A percentile compares a stretch with the other conserved stretches of the same genome.
Evolutionary conservation across 2,888 invertebrate genomes (phyloP).

Genomic region (Ectropis crepuscularia): DNA sequence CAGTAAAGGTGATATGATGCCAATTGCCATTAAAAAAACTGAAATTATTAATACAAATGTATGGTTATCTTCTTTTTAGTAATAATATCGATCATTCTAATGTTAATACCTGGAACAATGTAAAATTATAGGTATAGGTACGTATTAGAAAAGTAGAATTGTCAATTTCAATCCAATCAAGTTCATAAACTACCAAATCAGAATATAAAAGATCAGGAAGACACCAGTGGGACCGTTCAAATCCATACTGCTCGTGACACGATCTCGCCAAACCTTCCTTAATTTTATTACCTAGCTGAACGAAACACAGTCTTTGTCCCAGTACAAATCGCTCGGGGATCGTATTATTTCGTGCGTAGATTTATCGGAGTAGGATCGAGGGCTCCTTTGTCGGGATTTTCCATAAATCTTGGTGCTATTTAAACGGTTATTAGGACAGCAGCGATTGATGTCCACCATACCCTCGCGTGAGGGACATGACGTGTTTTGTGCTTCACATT

Average conservation of each 20-base stretch:
- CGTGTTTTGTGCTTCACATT: conserved; percentile 44
- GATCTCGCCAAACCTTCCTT: conserved; percentile 45
- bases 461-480: conserved; percentile 55
- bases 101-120: no score
- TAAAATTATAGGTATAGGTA: no score
- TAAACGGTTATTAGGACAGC: conserved; percentile 81
- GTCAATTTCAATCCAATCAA: conserved; percentile 22
- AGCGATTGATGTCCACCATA: conserved; percentile 73
- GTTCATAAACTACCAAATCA: conserved; percentile 27
- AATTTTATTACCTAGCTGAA: conserved; percentile 70
- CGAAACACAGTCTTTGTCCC: conserved; percentile 75
- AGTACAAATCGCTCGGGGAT: conserved; percentile 76
- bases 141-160: background rate
- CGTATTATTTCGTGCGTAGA: conserved; percentile 81
- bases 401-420: conserved; percentile 80
- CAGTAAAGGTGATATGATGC: no score
- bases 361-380: conserved; percentile 77
- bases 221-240: conserved; percentile 29
- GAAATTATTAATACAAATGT: no score
- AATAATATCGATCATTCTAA: no score
- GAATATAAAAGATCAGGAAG: conserved; percentile 27
- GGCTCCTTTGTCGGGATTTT: conserved; percentile 78
- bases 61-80: no score
- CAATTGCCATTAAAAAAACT: no score
- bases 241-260: conserved; percentile 32